These are phyloP conservation scores for Portevinia maculata DNA, from an alignment of 2,888 invertebrate genomes.

Conservation along the genomic window DNA sequence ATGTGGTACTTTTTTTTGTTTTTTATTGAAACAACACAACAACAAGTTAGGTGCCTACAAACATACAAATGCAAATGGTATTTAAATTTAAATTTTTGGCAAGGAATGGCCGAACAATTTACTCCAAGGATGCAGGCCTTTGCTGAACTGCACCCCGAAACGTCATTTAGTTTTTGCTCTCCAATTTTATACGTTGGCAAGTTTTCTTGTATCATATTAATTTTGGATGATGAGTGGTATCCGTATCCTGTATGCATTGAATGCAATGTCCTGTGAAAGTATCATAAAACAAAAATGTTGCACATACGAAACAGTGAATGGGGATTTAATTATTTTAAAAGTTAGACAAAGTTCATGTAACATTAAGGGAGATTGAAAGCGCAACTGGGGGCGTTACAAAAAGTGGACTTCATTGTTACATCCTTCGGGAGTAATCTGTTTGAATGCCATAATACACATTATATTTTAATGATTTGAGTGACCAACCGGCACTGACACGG, in stretches of 20 bases:
- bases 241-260: neutral
- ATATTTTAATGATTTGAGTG: too few relatives aligned
- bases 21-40: neutral
- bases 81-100: constrained; percentile 2
- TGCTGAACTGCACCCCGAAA: neutral
- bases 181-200: neutral
- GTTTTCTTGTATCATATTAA: constrained; percentile 1
- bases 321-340: neutral
- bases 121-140: neutral
- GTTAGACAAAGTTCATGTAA: neutral
- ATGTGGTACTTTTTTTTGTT: neutral
- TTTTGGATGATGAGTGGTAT: neutral
- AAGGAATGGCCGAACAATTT: constrained; percentile 3
- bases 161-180: neutral
- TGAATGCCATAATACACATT: too few relatives aligned
- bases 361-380: neutral
- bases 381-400: neutral
- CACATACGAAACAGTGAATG: neutral
- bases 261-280: neutral
- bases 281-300: neutral
- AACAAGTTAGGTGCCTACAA: neutral
- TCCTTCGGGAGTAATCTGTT: too few relatives aligned
- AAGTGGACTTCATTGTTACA: neutral
- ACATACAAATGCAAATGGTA: constrained; percentile 1
- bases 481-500: too few relatives aligned